A percentile compares a stretch with the other conserved stretches of the same genome.
These are phyloP conservation scores for Drosophila mayaguana DNA, from an alignment of 2,888 invertebrate genomes.

Conservation along the genomic window DNA sequence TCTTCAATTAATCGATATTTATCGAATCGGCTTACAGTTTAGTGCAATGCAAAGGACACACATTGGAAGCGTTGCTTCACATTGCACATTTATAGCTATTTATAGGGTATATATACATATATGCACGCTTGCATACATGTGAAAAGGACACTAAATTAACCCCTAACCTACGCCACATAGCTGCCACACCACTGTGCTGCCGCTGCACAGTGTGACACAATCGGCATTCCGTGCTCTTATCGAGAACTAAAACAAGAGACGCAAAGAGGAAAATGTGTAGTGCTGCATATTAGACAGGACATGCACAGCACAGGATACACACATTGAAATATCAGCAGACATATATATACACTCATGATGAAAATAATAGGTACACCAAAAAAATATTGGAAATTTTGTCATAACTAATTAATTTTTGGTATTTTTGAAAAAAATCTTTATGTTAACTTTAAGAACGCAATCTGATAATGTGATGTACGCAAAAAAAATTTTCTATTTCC, in stretches of 20 bases:
- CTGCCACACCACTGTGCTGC: constrained; percentile 22
- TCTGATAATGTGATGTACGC: too few species aligned
- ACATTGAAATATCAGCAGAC: background rate
- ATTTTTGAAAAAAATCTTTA: too few species aligned
- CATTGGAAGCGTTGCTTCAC: background rate
- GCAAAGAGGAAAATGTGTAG: background rate
- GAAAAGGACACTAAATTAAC: constrained; percentile 34
- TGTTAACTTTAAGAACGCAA: too few species aligned
- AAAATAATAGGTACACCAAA: too few species aligned
- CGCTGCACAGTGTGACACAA: constrained; percentile 42
- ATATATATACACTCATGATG: too few species aligned
- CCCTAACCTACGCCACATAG: constrained; percentile 57
- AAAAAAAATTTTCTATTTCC: too few species aligned
- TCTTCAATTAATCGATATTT: background rate
- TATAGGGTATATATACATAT: background rate
- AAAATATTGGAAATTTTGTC: too few species aligned
- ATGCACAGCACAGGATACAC: constrained; percentile 36
- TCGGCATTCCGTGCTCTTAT: constrained; percentile 50
- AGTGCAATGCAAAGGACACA: background rate
- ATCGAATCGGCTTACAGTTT: background rate
- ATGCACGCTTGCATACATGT: background rate
- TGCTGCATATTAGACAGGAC: constrained; percentile 41
- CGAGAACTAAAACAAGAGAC: constrained; percentile 14
- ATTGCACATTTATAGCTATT: background rate
- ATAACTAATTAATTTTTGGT: too few species aligned